A percentile compares a stretch with the other conserved stretches of the same genome.
These are phyloP conservation scores for Tapera naevia DNA, from an alignment of 2,797 vertebrate genomes.

Conservation along the genomic window DNA sequence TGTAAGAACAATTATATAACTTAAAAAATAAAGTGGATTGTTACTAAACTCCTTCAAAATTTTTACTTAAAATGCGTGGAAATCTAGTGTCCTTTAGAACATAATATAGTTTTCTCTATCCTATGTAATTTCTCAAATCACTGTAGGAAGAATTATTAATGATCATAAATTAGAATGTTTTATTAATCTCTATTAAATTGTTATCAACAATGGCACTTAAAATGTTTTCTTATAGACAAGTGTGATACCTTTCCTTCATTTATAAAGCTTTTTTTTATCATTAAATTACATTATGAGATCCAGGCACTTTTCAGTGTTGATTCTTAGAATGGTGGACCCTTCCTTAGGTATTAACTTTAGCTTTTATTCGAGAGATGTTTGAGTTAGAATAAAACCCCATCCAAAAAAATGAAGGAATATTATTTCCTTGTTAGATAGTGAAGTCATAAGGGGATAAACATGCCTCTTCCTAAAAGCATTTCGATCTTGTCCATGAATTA, in stretches of 20 bases:
- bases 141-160: neutral
- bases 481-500: neutral
- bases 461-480: neutral
- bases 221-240: neutral
- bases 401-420: neutral
- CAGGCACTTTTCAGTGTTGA: neutral
- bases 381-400: neutral
- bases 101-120: neutral
- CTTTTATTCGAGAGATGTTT: neutral
- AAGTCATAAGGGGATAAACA: neutral
- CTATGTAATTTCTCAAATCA: neutral
- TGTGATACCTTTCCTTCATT: neutral
- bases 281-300: neutral
- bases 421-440: neutral
- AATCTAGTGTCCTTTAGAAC: neutral
- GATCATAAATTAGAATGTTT: neutral
- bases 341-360: neutral
- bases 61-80: neutral
- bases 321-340: neutral
- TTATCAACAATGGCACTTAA: neutral
- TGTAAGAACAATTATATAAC: constrained; percentile 34
- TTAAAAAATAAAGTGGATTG: neutral
- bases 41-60: neutral
- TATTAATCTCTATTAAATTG: neutral
- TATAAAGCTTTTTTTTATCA: neutral